Base-by-base conservation (phyloP, 2,113 vertebrate genomes). In the Halichoeres trimaculatus region DNA sequence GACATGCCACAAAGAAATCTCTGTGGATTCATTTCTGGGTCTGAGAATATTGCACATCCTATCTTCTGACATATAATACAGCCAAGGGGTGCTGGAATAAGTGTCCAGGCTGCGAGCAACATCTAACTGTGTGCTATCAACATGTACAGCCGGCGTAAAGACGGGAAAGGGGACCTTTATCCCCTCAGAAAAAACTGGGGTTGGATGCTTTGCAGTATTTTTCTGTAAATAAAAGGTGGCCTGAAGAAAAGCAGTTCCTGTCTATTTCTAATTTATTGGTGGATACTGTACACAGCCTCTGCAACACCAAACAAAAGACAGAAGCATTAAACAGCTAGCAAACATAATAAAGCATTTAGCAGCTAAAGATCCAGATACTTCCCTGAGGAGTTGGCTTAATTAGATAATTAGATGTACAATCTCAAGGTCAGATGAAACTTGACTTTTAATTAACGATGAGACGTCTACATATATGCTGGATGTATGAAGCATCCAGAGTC, bases 1-100 rank as follows among this genome's bases (percentile, higher is more conserved):
- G 74, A 90, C 78, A 70, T 86, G 71, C 76, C 81, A 90, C 91
- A 90, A 88, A 89, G 78, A 85, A 84, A 80, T 78, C 78, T 80
- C 74, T 2, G 55, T 48, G 85, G 89, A 88, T 88, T 89, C 71
- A 89, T 84, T 91, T 89, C 81, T 84, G 76, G 78, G 77, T 85
- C 26, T 48, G 52, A 66, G 85, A 89, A 85, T 87, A 89, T 84
- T 90, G 88, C 85, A 78, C 74, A 43, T 67, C 68, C 80, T 76
- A 89, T 93, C 88, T 89, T 89, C 80, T 87, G 76, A 87, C 85
- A 19, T 71, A 86, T 80, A 91, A 85, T 86, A 82, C 62, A 75
- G 76, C 80, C 72, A 23, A 80, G 68, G 78, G 65, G 80, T 52
- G 69, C 66, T 4, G 62, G 62, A 67, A 59, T 71, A 74, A 67